phyloP scores from a whole-genome alignment of 1,140 invertebrate genomes.

The Episyrphus balteatus region DNA sequence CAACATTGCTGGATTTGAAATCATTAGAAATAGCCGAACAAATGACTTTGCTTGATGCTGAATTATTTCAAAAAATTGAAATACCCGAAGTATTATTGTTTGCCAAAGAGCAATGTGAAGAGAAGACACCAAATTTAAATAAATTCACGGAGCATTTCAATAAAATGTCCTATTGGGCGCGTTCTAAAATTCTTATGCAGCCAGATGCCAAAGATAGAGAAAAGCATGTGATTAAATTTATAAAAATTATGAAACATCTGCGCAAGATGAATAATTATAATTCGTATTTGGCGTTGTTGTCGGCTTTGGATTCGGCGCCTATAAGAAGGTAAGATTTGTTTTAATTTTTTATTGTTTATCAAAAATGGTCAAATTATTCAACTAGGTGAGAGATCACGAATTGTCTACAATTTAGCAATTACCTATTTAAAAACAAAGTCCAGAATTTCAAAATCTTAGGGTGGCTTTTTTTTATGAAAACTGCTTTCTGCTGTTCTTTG shows the following conservation, averaged over 20 bases:
- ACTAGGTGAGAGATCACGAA: not conserved
- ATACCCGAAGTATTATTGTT: constrained; percentile 94
- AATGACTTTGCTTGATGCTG: constrained; percentile 94
- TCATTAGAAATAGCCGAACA: constrained; percentile 80
- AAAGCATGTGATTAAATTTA: constrained; percentile 90
- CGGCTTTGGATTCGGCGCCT: constrained; percentile 93
- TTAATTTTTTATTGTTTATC: not conserved
- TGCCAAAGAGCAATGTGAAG: constrained; percentile 95
- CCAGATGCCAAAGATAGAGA: constrained; percentile 89
- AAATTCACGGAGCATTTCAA: constrained; percentile 99
- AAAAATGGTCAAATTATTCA: not conserved
- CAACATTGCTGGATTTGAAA: constrained; percentile 81
- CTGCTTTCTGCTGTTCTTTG: no score
- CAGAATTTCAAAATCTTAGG: no score
- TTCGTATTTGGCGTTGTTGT: constrained; percentile 91
- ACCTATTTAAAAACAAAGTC: no score
- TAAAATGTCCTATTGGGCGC: constrained; percentile 98
- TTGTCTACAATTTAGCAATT: not conserved
- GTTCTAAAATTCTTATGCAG: constrained; percentile 65
- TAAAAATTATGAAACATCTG: constrained; percentile 97
- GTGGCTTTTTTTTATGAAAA: no score
- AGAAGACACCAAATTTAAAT: constrained; percentile 90
- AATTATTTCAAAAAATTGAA: constrained; percentile 93
- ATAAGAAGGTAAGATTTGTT: constrained; percentile 46
- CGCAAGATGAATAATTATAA: constrained; percentile 98